Base-by-base conservation (phyloP, 2,797 vertebrate species). In the Petrocephalus schoutedeni region DNA sequence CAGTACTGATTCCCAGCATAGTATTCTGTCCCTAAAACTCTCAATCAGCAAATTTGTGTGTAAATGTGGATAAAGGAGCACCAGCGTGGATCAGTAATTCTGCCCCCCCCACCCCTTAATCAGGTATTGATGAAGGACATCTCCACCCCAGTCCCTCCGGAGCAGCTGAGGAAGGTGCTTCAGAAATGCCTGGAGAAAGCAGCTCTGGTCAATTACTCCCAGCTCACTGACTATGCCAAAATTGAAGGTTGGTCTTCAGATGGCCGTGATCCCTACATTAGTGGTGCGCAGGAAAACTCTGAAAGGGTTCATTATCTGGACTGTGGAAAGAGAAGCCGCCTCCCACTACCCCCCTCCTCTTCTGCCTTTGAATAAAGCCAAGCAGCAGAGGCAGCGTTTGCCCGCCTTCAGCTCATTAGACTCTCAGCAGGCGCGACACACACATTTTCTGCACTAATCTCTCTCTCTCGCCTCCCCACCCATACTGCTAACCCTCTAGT, bases 81-180 rank as follows among this genome's bases (percentile, higher is more conserved):
- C 61, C 7, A 9, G n/a, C 10, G 21, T 57, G 28, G 32, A 88
- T 49, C 85, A 21, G 36, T 83, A 58, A 84, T 77, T n/a, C 14
- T 49, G 8, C 28, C 53, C 21, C 14, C 14, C 71, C 23, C 53
- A 14, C 14, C 9, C 86, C 87, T 84, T 41, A 32, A 28, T 2
- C 92, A 99, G 98, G 97, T 98, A 90, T 94, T 99, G 92, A 99
- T 99, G 98, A 99, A 98, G 94, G 98, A 99, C 93, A 98, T 98
- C 92, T 97, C 97, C 89, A 98, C 97, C 21, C 97, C 97, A 0
- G 96, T 99, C 89, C 96, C 97, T 86, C 93, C 96, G 16, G 98
- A 98, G 91, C 97, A 99, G 88, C 98, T 99, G 95, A 98, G 95
- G 94, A 98, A 96, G 90, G 95, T 98, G 92, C 95, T 98, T 92